Base-by-base conservation (phyloP, 2,888 invertebrate genomes). In the Villa cingulata region DNA sequence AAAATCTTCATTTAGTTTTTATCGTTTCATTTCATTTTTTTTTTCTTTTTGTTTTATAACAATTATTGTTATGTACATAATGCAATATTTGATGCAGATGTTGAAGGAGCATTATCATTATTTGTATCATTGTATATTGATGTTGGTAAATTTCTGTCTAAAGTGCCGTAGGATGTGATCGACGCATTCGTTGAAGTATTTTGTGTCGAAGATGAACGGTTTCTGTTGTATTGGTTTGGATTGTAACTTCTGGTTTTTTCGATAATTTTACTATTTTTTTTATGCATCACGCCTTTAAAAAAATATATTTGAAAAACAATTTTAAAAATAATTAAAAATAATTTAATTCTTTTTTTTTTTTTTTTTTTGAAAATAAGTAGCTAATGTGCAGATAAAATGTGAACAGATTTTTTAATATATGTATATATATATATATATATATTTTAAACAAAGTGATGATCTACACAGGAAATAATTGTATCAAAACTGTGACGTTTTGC, bases 241-340 rank as follows among this genome's bases (percentile, higher is more conserved):
- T 48, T 56, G 45, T 49, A 53, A 27, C 41, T 42, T 42, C 46
- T 51, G 54, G 49, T 54, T 52, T 32, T 32, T 32, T 32, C 12
- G 46, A 40, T 48, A 51, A 50, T 52, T 47, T 49, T 48, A 49
- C 58, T 58, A 58, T 68, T 56, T 59, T 65, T 65, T 58, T 62
- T 62, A 57, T 72, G 72, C 72, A 75, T 76, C 75, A 76, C 73
- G 74, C 73, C 75, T 75, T 32, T 5, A 32, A 32, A 23, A 23
- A 23, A 23, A 7, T 6, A n/a, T n/a, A n/a, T n/a, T n/a, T n/a
- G n/a, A n/a, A n/a, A n/a, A n/a, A n/a, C n/a, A n/a, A n/a, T n/a
- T n/a, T n/a, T n/a, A n/a, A n/a, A n/a, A n/a, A n/a, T n/a, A n/a
- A n/a, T n/a, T n/a, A n/a, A n/a, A n/a, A n/a, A n/a, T n/a, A n/a